Base-by-base conservation (phyloP, 2,888 invertebrate species). In the Glyphotaelius pellucidus region DNA sequence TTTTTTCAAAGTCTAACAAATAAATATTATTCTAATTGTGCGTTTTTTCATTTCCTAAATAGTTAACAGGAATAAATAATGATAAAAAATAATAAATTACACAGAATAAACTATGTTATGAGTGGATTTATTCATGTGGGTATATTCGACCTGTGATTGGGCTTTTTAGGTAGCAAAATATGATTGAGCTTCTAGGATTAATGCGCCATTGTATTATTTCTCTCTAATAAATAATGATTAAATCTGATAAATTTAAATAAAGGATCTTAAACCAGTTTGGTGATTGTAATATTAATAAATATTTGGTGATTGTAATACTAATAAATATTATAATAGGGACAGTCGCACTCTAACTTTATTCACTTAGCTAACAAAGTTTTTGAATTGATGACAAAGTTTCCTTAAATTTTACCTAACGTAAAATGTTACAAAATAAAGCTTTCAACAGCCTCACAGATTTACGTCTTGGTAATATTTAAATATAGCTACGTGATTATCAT, bases 391-490 rank as follows among this genome's bases (percentile, higher is more conserved):
- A 67, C 67, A 67, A 67, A 67, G 67, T 67, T 67, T 67, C 67
- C 67, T n/a, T n/a, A 67, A 67, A 67, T 67, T 67, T 67, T 67
- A 25, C 19, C 67, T 25, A 67, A 52, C 1, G 67, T 67, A 25
- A 42, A 86, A n/a, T 30, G n/a, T n/a, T 47, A 47, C 30, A 42
- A 86, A 86, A 42, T 86, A 86, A 81, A 81, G 15, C 31, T 81
- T 81, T 81, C 81, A 81, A 81, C 31, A 81, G 11, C 9, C 9
- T 11, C 9, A 38, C 5, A 42, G 86, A n/a, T 86, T 86, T 86
- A 86, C n/a, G 42, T 86, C 42, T 47, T 86, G n/a, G 30, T 30
- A 86, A 86, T 47, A 86, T 86, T 86, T 47, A 25, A 86, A 86
- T 38, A n/a, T n/a, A 35, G 25, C 25, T 35, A 84, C 35, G 35